Base-by-base conservation (phyloP, 2,797 vertebrate species). In the Yasuhikotakia modesta region DNA sequence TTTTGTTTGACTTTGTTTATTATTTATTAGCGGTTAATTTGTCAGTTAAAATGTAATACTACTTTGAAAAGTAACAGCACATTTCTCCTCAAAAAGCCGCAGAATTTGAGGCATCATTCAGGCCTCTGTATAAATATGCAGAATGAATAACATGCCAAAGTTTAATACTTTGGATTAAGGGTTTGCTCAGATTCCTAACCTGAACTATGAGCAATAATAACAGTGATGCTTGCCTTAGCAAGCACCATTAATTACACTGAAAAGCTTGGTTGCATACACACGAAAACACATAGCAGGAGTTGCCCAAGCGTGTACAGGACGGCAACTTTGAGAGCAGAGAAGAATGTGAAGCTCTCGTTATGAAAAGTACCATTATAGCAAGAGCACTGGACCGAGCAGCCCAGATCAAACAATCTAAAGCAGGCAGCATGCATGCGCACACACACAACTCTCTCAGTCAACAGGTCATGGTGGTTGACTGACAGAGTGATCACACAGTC, bases 341-440 rank as follows among this genome's bases (percentile, higher is more conserved):
- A 82, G 81, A 85, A 87, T 84, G 81, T 17, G 5, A 68, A 55
- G 52, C 79, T 77, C 43, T 72, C 79, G 81, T 79, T 80, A 76
- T 87, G 85, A 81, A 85, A 84, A 81, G 78, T 82, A 83, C 87
- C 87, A 85, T 88, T 87, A 87, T 80, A 86, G 82, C 63, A 80
- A 73, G 80, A 76, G 57, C 80, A 76, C 79, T 76, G 68, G 73
- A 88, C 74, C 74, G 75, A 83, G 70, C 14, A 80, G 85, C 80
- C 79, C 77, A 84, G 77, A 82, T 85, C 82, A 87, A 88, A 90
- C 79, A 79, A 75, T 78, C 81, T 79, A 78, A 73, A 76, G 81
- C 80, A 77, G 65, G 46, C 78, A 74, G 75, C 14, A 67, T 64
- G 43, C 30, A 48, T 79, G 24, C 67, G 72, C 71, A 61, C 14